These are phyloP conservation scores for Abramis brama DNA, from an alignment of 2,113 vertebrate genomes.

Conservation along the genomic window DNA sequence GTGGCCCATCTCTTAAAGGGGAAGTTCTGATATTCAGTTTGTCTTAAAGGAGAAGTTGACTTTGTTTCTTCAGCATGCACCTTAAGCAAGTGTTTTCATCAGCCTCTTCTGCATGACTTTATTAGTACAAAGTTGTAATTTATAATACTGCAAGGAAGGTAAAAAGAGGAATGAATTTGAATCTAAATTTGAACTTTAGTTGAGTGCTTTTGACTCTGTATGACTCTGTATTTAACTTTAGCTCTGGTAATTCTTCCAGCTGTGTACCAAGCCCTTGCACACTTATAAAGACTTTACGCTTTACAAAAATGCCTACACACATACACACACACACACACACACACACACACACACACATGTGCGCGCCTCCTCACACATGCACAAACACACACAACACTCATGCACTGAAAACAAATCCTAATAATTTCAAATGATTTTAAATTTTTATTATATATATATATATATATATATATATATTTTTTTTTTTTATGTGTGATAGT, in stretches of 20 bases:
- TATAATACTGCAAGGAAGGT: background rate
- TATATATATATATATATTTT: background rate
- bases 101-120: background rate
- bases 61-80: slow-evolving; percentile 8
- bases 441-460: background rate
- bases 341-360: too few species aligned
- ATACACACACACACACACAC: background rate
- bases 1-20: slow-evolving; percentile 34
- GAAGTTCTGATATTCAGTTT: slow-evolving; percentile 34
- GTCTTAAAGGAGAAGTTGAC: slow-evolving; percentile 39
- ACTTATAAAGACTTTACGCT: background rate
- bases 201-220: background rate
- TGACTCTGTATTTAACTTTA: too few species aligned
- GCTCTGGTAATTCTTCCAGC: background rate
- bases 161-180: background rate
- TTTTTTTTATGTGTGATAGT: background rate
- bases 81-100: slow-evolving; percentile 41
- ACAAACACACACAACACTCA: background rate
- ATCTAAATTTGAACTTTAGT: background rate
- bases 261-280: background rate
- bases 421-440: background rate
- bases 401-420: background rate
- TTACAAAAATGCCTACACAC: background rate
- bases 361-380: too few species aligned
- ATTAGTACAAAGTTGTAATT: background rate